These are phyloP conservation scores for Tortrix viridana DNA, from an alignment of 2,888 invertebrate genomes.

Conservation along the genomic window DNA sequence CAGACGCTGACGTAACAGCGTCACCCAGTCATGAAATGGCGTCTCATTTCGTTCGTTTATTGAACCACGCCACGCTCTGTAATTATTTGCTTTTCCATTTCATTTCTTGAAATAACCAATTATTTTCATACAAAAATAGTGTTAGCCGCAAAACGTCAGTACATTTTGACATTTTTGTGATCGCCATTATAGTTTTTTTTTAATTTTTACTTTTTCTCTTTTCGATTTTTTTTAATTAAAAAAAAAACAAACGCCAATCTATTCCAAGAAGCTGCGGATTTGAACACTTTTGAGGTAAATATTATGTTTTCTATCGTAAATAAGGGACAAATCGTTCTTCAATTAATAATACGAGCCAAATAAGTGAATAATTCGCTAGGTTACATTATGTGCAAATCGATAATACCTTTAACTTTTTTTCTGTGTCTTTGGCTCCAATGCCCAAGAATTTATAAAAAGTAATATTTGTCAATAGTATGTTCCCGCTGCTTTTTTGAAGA, in stretches of 20 bases:
- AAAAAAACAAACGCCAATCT: slow-evolving; percentile 77
- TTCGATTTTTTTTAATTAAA: slow-evolving; percentile 64
- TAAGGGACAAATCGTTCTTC: slow-evolving; percentile 6
- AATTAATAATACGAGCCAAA: slow-evolving; percentile 23
- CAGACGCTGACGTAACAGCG: slow-evolving; percentile 32
- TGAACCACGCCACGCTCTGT: slow-evolving; percentile 42
- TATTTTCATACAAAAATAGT: slow-evolving; percentile 36
- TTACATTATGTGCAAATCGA: slow-evolving; percentile 27
- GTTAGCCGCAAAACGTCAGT: slow-evolving; percentile 36
- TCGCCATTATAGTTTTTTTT: slow-evolving; percentile 55
- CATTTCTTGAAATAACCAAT: slow-evolving; percentile 32
- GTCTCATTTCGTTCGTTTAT: slow-evolving; percentile 42
- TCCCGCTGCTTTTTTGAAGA: slow-evolving; percentile 64
- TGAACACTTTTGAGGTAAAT: slow-evolving; percentile 44
- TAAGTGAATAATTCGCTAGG: slow-evolving; percentile 11
- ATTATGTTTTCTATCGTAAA: slow-evolving; percentile 32
- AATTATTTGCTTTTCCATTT: slow-evolving; percentile 36
- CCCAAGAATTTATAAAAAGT: slow-evolving; percentile 48
- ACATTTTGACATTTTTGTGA: slow-evolving; percentile 58
- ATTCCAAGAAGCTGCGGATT: slow-evolving; percentile 50
- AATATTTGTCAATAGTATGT: slow-evolving; percentile 48
- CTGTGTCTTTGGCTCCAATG: slow-evolving; percentile 40
- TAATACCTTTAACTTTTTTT: slow-evolving; percentile 29
- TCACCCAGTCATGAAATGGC: slow-evolving; percentile 55
- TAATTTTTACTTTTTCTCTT: slow-evolving; percentile 56